Conservation (phyloP, 23 tunicate species). For the Trididemnum nubilum region DNA sequence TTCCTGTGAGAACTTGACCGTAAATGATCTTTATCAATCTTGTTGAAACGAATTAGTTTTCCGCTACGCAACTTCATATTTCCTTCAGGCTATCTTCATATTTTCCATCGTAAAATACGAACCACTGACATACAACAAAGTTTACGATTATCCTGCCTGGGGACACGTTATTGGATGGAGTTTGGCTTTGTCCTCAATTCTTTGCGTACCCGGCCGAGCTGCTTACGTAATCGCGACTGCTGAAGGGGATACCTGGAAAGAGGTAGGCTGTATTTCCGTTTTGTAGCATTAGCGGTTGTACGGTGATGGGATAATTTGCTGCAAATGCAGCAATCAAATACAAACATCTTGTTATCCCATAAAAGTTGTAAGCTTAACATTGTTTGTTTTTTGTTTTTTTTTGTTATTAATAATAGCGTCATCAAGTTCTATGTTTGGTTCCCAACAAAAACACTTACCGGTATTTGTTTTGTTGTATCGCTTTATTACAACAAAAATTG, state of each 20-base stretch:
- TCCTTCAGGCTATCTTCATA: slow-evolving; percentile 73
- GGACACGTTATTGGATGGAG: slow-evolving; percentile 88
- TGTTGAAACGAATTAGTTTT: no score
- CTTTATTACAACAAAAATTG: no score
- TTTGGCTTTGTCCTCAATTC: slow-evolving; percentile 78
- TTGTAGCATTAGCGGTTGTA: not conserved
- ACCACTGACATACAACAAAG: slow-evolving; percentile 80
- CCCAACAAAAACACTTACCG: no score
- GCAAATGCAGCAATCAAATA: not conserved
- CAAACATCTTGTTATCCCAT: not conserved
- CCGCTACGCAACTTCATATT: no score
- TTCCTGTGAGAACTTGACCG: no score
- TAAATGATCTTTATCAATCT: no score
- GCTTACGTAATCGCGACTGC: slow-evolving; percentile 45
- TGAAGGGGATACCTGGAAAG: slow-evolving; percentile 64
- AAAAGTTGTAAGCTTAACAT: not conserved
- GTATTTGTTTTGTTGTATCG: no score
- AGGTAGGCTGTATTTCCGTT: slow-evolving; percentile 35
- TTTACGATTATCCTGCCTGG: slow-evolving; percentile 81
- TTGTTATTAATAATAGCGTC: no score
- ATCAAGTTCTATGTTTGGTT: no score
- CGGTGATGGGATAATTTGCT: no score
- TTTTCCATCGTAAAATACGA: slow-evolving; percentile 79
- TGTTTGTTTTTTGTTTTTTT: no score
- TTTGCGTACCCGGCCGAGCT: slow-evolving; percentile 66